phyloP scores from a whole-genome alignment of 2,888 invertebrate genomes.

The Linyphia triangularis region DNA sequence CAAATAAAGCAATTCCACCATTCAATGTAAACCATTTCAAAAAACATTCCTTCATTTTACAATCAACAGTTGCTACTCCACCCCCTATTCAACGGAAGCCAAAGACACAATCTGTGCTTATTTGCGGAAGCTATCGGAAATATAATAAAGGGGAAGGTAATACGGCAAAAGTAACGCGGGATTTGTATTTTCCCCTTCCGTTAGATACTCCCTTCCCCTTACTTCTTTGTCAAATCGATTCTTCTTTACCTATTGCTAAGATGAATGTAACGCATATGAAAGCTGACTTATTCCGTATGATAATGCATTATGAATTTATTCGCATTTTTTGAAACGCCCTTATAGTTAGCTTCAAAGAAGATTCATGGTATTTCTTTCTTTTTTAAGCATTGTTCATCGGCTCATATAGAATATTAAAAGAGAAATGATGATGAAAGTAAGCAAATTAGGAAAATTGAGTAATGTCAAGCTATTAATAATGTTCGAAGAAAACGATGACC shows the following conservation, averaged over 20 bases:
- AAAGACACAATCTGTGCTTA: conserved; percentile 69
- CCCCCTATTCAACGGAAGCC: conserved; percentile 36
- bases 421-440: neutral
- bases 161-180: conserved; percentile 62
- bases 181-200: conserved; percentile 35
- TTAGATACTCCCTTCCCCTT: conserved; percentile 51
- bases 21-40: too few relatives aligned
- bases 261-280: conserved; percentile 33
- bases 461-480: conserved; percentile 1
- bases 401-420: neutral
- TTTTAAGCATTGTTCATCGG: neutral
- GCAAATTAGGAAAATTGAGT: neutral
- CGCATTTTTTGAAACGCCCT: conserved; percentile 8
- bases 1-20: too few relatives aligned
- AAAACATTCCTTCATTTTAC: neutral
- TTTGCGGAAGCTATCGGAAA: conserved; percentile 71
- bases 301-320: conserved; percentile 68
- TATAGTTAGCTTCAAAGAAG: neutral
- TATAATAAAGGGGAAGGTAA: conserved; percentile 66
- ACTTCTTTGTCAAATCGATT: conserved; percentile 57
- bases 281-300: conserved; percentile 42
- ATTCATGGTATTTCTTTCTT: neutral
- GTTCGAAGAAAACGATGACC: neutral
- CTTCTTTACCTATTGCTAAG: conserved; percentile 40
- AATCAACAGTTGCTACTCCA: conserved; percentile 34